These are phyloP conservation scores for Acridotheres tristis DNA, from an alignment of 2,797 vertebrate genomes.

Conservation along the genomic window DNA sequence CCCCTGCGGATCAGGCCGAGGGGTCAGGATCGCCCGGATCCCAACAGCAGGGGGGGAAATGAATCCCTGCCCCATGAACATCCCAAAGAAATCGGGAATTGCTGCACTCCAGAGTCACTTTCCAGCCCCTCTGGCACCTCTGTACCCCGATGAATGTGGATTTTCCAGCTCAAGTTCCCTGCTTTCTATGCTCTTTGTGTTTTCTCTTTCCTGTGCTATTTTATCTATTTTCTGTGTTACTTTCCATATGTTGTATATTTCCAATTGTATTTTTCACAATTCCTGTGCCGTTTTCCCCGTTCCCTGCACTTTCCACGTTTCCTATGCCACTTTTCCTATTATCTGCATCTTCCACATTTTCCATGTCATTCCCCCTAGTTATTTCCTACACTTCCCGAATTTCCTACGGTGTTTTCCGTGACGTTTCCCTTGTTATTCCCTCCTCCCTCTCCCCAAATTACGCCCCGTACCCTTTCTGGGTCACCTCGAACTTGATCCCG, in stretches of 20 bases:
- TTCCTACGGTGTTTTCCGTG: fast-evolving
- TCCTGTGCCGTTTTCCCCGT: not conserved
- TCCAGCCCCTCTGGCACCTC: not conserved
- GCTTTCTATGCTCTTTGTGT: fast-evolving
- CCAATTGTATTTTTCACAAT: no score
- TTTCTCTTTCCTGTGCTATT: not conserved
- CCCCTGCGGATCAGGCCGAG: not conserved
- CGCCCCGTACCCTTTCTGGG: not conserved
- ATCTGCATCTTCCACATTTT: not conserved
- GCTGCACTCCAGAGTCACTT: not conserved
- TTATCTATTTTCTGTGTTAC: no score
- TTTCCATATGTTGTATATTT: not conserved
- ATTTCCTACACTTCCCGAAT: no score
- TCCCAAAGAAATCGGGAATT: not conserved
- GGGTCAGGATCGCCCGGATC: not conserved
- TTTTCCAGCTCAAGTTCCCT: not conserved
- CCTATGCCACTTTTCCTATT: not conserved
- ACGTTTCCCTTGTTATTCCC: fast-evolving
- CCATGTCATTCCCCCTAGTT: not conserved
- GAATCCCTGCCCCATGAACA: fast-evolving
- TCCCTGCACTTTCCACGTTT: not conserved
- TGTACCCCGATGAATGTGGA: fast-evolving
- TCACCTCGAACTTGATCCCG: not conserved
- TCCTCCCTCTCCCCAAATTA: not conserved
- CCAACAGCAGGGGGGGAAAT: fast-evolving